Evolutionary conservation across 1,140 invertebrate species (phyloP), one percentile per base, ranked within the genome.

Genomic region (Conus ventricosus): DNA sequence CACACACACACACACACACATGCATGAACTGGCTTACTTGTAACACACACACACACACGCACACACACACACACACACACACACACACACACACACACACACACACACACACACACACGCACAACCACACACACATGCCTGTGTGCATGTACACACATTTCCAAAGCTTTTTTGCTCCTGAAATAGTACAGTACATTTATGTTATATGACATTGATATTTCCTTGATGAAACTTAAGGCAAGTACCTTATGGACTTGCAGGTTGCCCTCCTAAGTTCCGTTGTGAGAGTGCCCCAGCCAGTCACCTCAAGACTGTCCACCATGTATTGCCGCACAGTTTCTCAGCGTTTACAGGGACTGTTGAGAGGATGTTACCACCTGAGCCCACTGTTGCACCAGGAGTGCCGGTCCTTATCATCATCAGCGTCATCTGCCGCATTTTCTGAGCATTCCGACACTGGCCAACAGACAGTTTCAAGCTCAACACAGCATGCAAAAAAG

Each of bases 301-400:
- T 7, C 10, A 1, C 7, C 23, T 71, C 13, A 13, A 71, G 67
- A 71, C 20, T 71, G 17, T 11, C 6, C 67, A 81, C n/a, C 23
- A 84, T 84, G 82, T 84, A 84, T 54, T 57, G 82, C 82, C 82
- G 82, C 20, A 67, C 82, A 84, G 82, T 63, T 27, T 63, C 82
- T 27, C 82, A 84, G 57, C n/a, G 25, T 11, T 5, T 84, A 23
- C 82, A 84, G n/a, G 57, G 82, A 63, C 51, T 84, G 8, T 54
- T 60, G 55, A 60, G 54, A 84, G n/a, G 25, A 63, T 63, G 6
- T 27, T 25, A 84, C 53, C 5, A 60, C 8, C 20, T 84, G 23
- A 87, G 71, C 25, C 15, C 75, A 25, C 13, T 80, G 25, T 57
- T 87, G 10, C 75, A 78, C 39, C 75, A 57, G 53, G 75, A 57